Conservation (phyloP, 2,797 vertebrate species). For the Mergus octosetaceus region DNA sequence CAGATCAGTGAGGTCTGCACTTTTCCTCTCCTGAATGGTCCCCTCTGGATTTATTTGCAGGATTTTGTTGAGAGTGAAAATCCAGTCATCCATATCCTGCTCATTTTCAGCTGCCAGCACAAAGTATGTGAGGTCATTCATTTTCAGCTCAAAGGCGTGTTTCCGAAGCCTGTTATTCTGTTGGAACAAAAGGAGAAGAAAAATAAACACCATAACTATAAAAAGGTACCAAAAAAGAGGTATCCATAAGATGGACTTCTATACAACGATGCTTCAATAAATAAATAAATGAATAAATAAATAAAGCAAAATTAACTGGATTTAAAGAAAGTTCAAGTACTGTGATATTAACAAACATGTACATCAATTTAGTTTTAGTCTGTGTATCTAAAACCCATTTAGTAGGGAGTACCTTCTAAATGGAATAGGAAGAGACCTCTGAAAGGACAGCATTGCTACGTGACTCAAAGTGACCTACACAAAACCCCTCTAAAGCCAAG, state of each 20-base stretch:
- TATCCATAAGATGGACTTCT: neutral
- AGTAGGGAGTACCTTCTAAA: neutral
- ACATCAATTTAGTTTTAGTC: neutral
- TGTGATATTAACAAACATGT: neutral
- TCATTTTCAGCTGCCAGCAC: conserved; percentile 98
- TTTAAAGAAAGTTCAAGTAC: neutral
- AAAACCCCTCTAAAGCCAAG: neutral
- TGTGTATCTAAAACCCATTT: neutral
- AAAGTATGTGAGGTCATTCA: conserved; percentile 98
- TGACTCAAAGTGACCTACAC: fast-evolving
- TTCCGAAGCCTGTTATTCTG: conserved; percentile 96
- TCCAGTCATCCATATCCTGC: conserved; percentile 99
- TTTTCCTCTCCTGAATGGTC: conserved; percentile 86
- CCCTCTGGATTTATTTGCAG: conserved; percentile 95
- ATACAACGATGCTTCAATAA: neutral
- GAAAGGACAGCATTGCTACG: neutral
- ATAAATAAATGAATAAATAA: too few species aligned
- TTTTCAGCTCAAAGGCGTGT: conserved; percentile 97
- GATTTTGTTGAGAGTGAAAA: conserved; percentile 93
- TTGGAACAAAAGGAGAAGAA: conserved; percentile 36
- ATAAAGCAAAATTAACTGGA: neutral
- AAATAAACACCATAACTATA: neutral
- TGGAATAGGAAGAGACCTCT: neutral
- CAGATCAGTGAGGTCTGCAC: conserved; percentile 89
- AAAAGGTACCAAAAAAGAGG: neutral